Evolutionary conservation across 64 coral and sea anemone genomes (phyloP).

Genomic region (Trachythela sp.): DNA sequence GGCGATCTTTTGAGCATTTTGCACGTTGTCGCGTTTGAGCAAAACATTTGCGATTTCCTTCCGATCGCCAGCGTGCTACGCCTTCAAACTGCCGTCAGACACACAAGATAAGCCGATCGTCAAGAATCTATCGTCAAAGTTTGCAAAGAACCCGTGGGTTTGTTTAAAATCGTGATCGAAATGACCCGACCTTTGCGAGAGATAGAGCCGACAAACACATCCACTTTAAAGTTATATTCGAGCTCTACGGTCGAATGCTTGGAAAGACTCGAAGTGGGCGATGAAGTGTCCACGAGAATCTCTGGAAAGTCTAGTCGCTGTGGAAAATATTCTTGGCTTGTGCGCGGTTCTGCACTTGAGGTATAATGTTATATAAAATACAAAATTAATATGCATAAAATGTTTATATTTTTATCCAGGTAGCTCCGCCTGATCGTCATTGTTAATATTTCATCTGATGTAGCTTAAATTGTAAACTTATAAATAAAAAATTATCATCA

Average conservation of each 20-base stretch:
- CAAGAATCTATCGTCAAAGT: background rate
- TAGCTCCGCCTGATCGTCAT: too few species aligned
- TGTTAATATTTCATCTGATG: too few species aligned
- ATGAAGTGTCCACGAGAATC: constrained; percentile 64
- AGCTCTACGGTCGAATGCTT: constrained; percentile 77
- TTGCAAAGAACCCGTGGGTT: background rate
- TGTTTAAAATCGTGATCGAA: background rate
- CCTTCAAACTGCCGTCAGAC: background rate
- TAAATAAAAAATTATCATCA: too few species aligned
- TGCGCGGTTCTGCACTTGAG: constrained; percentile 70
- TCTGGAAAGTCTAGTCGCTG: constrained; percentile 55
- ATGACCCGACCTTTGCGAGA: constrained; percentile 24
- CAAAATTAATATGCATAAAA: background rate
- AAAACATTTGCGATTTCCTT: background rate
- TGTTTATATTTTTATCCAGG: background rate
- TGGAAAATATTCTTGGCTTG: constrained; percentile 82
- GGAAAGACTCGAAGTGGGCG: constrained; percentile 69
- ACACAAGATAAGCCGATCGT: background rate
- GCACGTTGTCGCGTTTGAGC: background rate
- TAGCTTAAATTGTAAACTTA: too few species aligned
- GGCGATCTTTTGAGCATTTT: background rate
- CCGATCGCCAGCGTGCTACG: background rate
- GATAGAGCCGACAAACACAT: constrained; percentile 50
- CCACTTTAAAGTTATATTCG: constrained; percentile 54
- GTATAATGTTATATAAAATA: background rate